Base-by-base conservation (phyloP, 2,797 vertebrate species). In the Cirrhinus molitorella region DNA sequence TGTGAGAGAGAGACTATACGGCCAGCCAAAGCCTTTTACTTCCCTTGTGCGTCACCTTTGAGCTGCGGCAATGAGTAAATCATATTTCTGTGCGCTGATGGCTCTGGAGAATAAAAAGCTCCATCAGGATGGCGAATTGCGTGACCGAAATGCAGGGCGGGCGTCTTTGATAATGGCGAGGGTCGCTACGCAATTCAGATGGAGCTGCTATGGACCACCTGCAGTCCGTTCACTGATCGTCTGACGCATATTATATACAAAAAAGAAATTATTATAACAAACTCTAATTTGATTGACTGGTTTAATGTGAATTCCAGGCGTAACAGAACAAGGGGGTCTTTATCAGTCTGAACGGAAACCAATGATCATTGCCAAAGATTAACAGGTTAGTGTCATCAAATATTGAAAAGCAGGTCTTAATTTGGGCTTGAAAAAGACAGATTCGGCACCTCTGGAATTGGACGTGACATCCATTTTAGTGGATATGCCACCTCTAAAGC, bases 21-120 rank as follows among this genome's bases (percentile, higher is more conserved):
- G 67, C 67, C 78, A 31, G 19, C 71, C 47, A 53, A 83, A 43
- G 34, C 40, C 57, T 81, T 85, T 80, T 74, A 79, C 79, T 81
- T 74, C 76, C 59, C 73, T 65, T 34, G 75, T 49, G 79, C 34
- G n/a, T 66, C 77, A 73, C 86, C 78, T 85, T 65, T 68, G 63
- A 84, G 72, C 70, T 55, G 45, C 23, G 34, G 45, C 76, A 59
- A 51, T 79, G 76, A 71, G 68, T 55, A 82, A 68, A 31, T 74
- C 47, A 49, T 74, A 81, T 86, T 82, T 83, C 53, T 77, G 71
- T 49, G 43, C n/a, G 71, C 40, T 61, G 79, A 72, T 51, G 68
- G 43, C 68, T 49, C 59, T 21, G 47, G 71, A 75, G 80, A 67
- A 67, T 67, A 75, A 67, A 83, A 49, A 55, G 31, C 57, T 82